Conservation (phyloP, 2,888 invertebrate genomes). For the Drosophila basisetae region DNA sequence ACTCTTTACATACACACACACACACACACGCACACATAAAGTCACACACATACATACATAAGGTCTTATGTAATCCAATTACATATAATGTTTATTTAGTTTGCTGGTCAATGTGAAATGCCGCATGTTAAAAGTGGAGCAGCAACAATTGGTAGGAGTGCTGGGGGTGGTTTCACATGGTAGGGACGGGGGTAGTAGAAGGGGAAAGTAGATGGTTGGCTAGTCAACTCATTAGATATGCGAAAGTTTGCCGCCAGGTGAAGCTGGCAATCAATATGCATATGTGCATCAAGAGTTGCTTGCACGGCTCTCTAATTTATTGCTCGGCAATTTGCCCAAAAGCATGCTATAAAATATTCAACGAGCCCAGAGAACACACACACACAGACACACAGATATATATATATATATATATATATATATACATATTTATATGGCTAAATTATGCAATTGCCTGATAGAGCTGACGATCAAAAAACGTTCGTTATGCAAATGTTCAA, state of each 20-base stretch:
- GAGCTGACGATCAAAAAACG: slow-evolving; percentile 43
- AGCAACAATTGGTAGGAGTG: slow-evolving; percentile 6
- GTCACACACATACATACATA: neutral
- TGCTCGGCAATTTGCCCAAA: slow-evolving; percentile 69
- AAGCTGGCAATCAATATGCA: slow-evolving; percentile 53
- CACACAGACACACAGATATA: slow-evolving; percentile 5
- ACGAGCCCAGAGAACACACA: slow-evolving; percentile 24
- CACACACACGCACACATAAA: no score
- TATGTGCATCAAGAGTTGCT: slow-evolving; percentile 41
- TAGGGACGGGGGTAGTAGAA: neutral
- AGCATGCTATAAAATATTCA: slow-evolving; percentile 77
- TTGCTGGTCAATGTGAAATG: slow-evolving; percentile 37
- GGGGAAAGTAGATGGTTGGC: neutral
- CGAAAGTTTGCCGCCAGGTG: slow-evolving; percentile 43
- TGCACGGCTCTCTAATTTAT: slow-evolving; percentile 61
- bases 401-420: slow-evolving; percentile 30
- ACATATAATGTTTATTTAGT: slow-evolving; percentile 1
- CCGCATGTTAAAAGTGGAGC: slow-evolving; percentile 44
- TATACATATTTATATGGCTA: slow-evolving; percentile 31
- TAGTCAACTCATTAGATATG: slow-evolving; percentile 46
- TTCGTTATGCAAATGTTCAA: slow-evolving; percentile 49
- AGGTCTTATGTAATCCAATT: slow-evolving; percentile 12
- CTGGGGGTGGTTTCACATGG: neutral
- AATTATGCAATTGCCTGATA: slow-evolving; percentile 28
- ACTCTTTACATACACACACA: neutral